A percentile compares a stretch with the other conserved stretches of the same genome.
These are phyloP conservation scores for Alouatta palliata DNA, from an alignment of 2,113 vertebrate genomes.

Conservation along the genomic window DNA sequence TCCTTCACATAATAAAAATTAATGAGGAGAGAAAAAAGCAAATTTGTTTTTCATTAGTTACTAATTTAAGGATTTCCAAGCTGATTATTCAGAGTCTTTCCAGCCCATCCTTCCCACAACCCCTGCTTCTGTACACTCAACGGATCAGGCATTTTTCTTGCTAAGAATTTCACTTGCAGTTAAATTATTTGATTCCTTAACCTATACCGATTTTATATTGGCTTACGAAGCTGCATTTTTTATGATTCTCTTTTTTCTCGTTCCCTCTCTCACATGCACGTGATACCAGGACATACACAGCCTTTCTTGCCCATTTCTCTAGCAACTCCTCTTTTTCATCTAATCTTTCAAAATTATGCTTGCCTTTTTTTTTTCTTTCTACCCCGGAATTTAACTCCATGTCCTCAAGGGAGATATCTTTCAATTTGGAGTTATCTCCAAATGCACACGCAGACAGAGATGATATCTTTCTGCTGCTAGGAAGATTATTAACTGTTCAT, in stretches of 20 bases:
- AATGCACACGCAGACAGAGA: background rate
- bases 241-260: background rate
- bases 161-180: constrained; percentile 4
- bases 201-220: background rate
- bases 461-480: constrained; percentile 27
- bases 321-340: background rate
- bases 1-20: constrained; percentile 73
- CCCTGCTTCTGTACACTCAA: background rate
- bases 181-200: constrained; percentile 15
- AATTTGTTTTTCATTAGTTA: constrained; percentile 74
- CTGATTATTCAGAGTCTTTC: constrained; percentile 63
- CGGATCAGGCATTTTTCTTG: constrained; percentile 43
- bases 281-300: background rate
- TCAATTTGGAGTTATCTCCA: constrained; percentile 48
- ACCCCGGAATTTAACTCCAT: constrained; percentile 39
- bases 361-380: background rate
- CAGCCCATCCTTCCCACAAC: background rate
- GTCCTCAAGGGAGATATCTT: constrained; percentile 35
- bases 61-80: constrained; percentile 67
- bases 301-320: background rate
- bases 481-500: constrained; percentile 55
- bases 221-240: background rate
- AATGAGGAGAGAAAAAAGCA: constrained; percentile 71
- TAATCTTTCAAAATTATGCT: constrained; percentile 13
- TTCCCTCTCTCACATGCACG: background rate